Base-by-base conservation (phyloP, 1,140 invertebrate genomes). In the Druon quercuslanigerum region DNA sequence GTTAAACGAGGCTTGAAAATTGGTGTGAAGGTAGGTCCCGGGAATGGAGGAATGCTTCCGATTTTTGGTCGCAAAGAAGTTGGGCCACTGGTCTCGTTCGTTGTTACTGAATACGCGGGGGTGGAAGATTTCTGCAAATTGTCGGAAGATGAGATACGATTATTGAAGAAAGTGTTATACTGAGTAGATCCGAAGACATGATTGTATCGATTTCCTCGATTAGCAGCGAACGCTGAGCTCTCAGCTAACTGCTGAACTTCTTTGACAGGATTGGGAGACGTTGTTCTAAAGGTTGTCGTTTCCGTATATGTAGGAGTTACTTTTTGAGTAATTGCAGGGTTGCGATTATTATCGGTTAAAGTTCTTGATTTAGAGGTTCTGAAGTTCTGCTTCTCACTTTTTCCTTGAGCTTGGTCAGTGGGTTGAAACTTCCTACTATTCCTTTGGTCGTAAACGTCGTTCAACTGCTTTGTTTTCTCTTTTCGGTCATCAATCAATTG, bases 161-260 rank as follows among this genome's bases (percentile, higher is more conserved):
- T 84, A 16, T 76, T 72, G 50, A 84, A 82, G 20, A 86, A 87
- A 51, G 74, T 74, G 70, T 85, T 85, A 52, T 85, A 87, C 40
- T 85, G 80, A 74, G 88, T 88, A 0, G 86, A 88, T 57, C 88
- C 90, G 40, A 79, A 87, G 14, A 83, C 77, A 50, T 90, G 88
- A 52, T 88, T 86, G 60, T 84, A 91, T 25, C 88, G 86, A 80
- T 91, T 91, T 9, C 86, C 87, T 16, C 92, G 89, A n/a, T 90
- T 94, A 40, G 93, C 93, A 0, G 94, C 93, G 84, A 96, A 95
- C 0, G 95, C 95, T 0, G 95, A 94, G 3, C 94, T 95, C 88
- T 96, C 96, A 3, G 95, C 94, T 0, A 94, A 92, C 3, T 95
- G 92, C 87, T 96, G 96, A 73, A 93, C 93, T 86, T 96, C 95